Evolutionary conservation across 2,797 vertebrate species (phyloP).

Genomic region (Urosaurus nigricauda): DNA sequence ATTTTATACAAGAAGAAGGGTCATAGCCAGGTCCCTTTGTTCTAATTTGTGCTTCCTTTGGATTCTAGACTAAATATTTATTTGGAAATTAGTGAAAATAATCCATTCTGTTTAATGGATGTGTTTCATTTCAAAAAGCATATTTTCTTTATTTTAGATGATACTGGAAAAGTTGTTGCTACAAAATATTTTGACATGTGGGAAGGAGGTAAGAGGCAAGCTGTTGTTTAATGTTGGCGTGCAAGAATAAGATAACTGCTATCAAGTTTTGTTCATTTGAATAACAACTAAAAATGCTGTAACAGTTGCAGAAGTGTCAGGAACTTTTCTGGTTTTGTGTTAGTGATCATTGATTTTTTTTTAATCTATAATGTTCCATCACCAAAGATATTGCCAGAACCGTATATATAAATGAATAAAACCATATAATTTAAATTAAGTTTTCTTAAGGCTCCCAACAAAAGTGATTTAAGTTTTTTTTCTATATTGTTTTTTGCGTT

Average conservation of each 20-base stretch:
- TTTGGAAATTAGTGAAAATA: too few relatives aligned
- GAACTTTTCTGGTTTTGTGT: neutral
- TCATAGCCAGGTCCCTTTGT: too few relatives aligned
- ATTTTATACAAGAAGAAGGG: too few relatives aligned
- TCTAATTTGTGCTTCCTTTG: too few relatives aligned
- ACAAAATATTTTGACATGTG: conserved; percentile 77
- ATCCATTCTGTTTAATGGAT: neutral
- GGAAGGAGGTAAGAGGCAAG: conserved; percentile 72
- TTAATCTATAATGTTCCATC: too few relatives aligned
- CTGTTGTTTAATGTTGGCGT: neutral
- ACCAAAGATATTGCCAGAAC: too few relatives aligned
- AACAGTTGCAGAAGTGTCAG: too few relatives aligned
- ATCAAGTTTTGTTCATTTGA: neutral
- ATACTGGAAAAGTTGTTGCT: conserved; percentile 64
- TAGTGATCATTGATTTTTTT: neutral
- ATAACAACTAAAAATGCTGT: neutral
- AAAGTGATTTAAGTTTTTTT: neutral
- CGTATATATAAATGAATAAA: too few relatives aligned
- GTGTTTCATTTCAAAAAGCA: neutral
- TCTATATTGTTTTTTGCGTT: conserved; percentile 5
- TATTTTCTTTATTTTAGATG: conserved; percentile 72
- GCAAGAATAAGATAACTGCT: neutral
- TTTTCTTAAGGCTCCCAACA: neutral
- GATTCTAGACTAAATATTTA: neutral
- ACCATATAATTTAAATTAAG: neutral